These are phyloP conservation scores for Nothocercus julius DNA, from an alignment of 2,113 vertebrate species.

Conservation along the genomic window DNA sequence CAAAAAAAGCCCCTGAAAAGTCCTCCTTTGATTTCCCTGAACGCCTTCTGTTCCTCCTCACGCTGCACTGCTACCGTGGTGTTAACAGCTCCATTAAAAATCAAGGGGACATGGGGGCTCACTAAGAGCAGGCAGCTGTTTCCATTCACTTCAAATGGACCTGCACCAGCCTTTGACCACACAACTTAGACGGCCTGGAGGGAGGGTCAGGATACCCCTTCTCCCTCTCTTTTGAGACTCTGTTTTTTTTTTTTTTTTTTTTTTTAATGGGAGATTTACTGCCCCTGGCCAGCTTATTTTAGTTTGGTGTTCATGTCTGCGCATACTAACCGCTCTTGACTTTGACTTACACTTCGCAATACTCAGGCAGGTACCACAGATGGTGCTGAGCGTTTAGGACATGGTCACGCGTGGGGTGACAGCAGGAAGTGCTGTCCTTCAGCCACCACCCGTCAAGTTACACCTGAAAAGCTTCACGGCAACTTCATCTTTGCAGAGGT, in stretches of 20 bases:
- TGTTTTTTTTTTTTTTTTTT: not conserved
- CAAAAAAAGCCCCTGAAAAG: not conserved
- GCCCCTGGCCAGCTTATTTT: not conserved
- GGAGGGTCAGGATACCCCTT: not conserved
- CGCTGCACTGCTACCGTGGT: not conserved
- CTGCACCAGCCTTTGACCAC: not conserved
- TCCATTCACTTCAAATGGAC: not conserved
- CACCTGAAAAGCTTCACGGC: not conserved
- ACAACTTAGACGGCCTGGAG: not conserved
- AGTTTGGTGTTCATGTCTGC: not conserved
- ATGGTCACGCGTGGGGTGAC: not conserved
- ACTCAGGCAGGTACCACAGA: not conserved
- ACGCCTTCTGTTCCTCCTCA: not conserved
- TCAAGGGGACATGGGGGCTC: not conserved
- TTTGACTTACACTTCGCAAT: not conserved
- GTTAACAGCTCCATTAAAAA: not conserved
- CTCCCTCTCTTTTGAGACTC: not conserved
- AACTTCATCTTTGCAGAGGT: not conserved
- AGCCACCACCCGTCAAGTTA: not conserved
- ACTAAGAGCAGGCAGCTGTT: not conserved
- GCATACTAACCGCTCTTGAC: not conserved
- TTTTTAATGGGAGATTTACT: not conserved
- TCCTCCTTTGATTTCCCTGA: not conserved
- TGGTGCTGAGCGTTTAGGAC: accelerated
- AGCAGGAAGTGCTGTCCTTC: not conserved